phyloP scores from a whole-genome alignment of 30 jellyfish, hydroid and myxozoan species.

The Aurelia sp. region DNA sequence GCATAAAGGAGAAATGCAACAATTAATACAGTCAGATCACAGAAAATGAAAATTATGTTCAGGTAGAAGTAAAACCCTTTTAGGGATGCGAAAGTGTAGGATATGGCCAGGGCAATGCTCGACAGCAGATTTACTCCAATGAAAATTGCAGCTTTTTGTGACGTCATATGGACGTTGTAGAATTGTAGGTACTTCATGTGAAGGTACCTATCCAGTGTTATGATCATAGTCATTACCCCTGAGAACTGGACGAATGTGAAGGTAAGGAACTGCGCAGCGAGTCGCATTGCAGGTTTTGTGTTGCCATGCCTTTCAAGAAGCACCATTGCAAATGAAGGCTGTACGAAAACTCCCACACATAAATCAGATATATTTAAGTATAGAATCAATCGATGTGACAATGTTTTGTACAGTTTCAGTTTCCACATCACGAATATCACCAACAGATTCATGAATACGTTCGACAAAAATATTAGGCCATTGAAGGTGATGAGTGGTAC shows the following conservation, averaged over 20 bases:
- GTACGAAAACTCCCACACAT: neutral
- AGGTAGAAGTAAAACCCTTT: constrained; percentile 37
- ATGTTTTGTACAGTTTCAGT: neutral
- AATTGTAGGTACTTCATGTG: constrained; percentile 64
- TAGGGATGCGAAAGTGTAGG: constrained; percentile 29
- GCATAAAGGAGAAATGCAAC: neutral
- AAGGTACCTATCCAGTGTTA: constrained; percentile 53
- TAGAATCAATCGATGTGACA: neutral
- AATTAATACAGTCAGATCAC: neutral
- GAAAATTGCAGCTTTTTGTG: constrained; percentile 15
- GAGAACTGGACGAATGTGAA: constrained; percentile 58
- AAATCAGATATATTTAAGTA: neutral
- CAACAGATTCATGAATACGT: neutral
- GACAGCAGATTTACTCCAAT: constrained; percentile 38
- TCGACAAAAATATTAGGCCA: neutral
- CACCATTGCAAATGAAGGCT: neutral
- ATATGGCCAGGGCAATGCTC: constrained; percentile 28
- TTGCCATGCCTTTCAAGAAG: neutral
- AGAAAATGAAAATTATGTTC: neutral
- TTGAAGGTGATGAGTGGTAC: neutral
- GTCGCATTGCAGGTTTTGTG: neutral
- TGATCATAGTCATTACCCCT: constrained; percentile 50
- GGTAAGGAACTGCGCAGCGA: constrained; percentile 24
- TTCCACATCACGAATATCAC: neutral
- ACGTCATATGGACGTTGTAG: constrained; percentile 47